Evolutionary conservation across 1,140 invertebrate genomes (phyloP).

Genomic region (Thereuonema tuberculata): DNA sequence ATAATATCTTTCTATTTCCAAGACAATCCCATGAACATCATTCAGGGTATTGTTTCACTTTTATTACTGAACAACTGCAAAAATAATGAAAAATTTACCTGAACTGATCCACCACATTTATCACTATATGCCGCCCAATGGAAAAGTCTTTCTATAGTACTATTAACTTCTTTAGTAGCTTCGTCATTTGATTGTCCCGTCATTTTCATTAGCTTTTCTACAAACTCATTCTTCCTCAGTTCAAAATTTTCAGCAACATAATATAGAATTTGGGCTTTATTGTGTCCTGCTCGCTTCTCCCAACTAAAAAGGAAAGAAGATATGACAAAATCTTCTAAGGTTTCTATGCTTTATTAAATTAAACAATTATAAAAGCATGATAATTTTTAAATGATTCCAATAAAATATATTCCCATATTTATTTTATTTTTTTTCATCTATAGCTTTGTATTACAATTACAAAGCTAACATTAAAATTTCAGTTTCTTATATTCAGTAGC

Average conservation of each 20-base stretch:
- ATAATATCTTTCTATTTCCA: too few species aligned
- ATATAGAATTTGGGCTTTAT: conserved; percentile 37
- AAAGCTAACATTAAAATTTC: too few species aligned
- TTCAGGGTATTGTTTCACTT: too few species aligned
- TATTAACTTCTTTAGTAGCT: conserved; percentile 29
- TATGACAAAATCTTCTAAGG: not conserved
- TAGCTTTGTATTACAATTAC: too few species aligned
- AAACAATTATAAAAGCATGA: too few species aligned
- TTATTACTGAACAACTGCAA: not conserved
- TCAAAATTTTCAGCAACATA: conserved; percentile 38
- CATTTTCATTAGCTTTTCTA: conserved; percentile 23
- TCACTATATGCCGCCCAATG: conserved; percentile 37
- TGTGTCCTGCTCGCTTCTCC: conserved; percentile 35
- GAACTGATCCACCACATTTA: conserved; percentile 34
- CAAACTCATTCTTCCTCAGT: conserved; percentile 28
- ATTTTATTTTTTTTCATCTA: too few species aligned
- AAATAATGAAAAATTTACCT: conserved; percentile 21
- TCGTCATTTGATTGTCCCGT: conserved; percentile 24
- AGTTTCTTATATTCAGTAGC: too few species aligned
- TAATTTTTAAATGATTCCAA: too few species aligned
- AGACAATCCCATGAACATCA: too few species aligned
- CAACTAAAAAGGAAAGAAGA: conserved; percentile 21
- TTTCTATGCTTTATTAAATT: too few species aligned
- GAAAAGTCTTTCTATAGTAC: conserved; percentile 32
- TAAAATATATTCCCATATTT: too few species aligned